These are phyloP conservation scores for Julus scanicus DNA, from an alignment of 2,888 invertebrate genomes.

Conservation along the genomic window DNA sequence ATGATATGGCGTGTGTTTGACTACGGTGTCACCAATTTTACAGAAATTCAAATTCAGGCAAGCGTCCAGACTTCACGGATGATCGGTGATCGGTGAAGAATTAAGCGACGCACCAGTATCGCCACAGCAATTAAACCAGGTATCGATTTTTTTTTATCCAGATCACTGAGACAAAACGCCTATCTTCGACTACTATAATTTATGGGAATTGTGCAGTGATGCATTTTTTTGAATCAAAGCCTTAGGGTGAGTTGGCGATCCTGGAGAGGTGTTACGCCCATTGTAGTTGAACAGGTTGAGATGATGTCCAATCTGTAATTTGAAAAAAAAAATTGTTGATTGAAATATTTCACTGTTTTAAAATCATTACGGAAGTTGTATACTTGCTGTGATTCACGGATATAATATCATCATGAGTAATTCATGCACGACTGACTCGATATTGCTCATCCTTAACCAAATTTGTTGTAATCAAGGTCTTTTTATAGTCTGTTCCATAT, in stretches of 20 bases:
- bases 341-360: no score
- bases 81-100: not conserved
- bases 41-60: not conserved
- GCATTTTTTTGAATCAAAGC: not conserved
- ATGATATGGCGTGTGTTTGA: not conserved
- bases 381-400: no score
- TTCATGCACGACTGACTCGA: no score
- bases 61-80: conserved; percentile 1
- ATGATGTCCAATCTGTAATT: not conserved
- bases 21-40: not conserved
- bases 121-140: not conserved
- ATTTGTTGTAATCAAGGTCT: no score
- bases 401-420: no score
- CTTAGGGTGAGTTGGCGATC: not conserved
- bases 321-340: not conserved
- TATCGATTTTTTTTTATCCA: not conserved
- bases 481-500: no score
- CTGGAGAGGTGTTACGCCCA: not conserved
- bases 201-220: conserved; percentile 11
- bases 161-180: not conserved
- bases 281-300: not conserved
- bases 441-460: no score
- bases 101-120: conserved; percentile 12
- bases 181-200: not conserved
- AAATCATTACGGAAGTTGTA: no score